phyloP scores from a whole-genome alignment of 2,113 vertebrate genomes.

The Noturus placidus region DNA sequence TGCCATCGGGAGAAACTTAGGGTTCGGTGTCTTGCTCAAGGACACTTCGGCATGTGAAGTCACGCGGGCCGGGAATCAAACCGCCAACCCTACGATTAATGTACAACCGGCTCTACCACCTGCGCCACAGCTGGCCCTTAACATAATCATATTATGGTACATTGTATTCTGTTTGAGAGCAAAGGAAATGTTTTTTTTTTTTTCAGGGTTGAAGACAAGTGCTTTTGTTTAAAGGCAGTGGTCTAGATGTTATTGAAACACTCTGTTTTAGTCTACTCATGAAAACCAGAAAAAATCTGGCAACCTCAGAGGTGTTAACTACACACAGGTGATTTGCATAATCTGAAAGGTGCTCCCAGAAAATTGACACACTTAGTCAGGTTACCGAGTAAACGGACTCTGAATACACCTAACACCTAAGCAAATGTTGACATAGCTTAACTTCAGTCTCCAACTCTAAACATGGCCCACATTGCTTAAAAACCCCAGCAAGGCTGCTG shows the following conservation, averaged over 20 bases:
- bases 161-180: not conserved
- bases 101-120: no score
- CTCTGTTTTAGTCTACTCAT: not conserved
- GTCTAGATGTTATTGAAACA: not conserved
- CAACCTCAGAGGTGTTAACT: not conserved
- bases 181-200: not conserved
- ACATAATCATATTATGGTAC: not conserved
- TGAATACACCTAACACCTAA: not conserved
- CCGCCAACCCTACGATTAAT: no score
- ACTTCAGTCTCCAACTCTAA: not conserved
- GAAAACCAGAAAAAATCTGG: not conserved
- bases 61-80: no score
- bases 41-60: no score
- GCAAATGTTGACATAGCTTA: slow-evolving; percentile 1
- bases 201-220: not conserved
- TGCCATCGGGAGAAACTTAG: no score
- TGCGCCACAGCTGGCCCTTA: no score
- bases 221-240: not conserved
- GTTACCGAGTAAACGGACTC: not conserved
- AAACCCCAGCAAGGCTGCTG: not conserved
- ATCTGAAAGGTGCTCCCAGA: not conserved
- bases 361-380: not conserved
- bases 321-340: not conserved
- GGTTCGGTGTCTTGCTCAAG: no score
- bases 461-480: not conserved